These are phyloP conservation scores for Lamellibrachia satsuma DNA, from an alignment of 2,888 invertebrate genomes.

Conservation along the genomic window DNA sequence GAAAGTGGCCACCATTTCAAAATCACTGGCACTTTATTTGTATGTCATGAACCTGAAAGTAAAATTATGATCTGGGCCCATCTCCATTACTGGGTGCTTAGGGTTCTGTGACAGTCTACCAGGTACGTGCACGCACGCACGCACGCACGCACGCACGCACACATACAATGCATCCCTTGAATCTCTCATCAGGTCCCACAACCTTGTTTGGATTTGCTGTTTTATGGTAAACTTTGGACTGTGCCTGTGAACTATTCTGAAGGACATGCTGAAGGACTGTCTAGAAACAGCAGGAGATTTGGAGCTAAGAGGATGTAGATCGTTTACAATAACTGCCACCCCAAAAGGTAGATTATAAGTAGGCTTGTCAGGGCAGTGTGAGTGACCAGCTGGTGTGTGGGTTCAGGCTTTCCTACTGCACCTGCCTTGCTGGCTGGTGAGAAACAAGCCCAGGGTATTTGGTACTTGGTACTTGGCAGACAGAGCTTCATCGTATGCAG, in stretches of 20 bases:
- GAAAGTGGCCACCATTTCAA: too few species aligned
- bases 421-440: background rate
- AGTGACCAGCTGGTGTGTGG: background rate
- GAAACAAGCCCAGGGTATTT: background rate
- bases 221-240: background rate
- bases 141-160: conserved; percentile 14
- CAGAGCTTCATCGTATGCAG: background rate
- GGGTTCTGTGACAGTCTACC: background rate
- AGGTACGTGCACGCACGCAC: background rate
- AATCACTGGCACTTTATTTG: too few species aligned
- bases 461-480: background rate
- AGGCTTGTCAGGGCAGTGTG: background rate
- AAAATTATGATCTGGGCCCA: too few species aligned
- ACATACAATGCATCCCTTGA: background rate
- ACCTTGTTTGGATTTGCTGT: background rate
- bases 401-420: background rate
- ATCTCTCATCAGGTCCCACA: background rate
- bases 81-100: too few species aligned
- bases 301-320: background rate
- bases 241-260: background rate
- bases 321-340: background rate
- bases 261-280: background rate
- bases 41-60: too few species aligned
- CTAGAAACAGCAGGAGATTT: background rate
- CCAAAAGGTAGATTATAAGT: background rate